Conservation (phyloP, 2,888 invertebrate genomes). For the Troilus luridus region DNA sequence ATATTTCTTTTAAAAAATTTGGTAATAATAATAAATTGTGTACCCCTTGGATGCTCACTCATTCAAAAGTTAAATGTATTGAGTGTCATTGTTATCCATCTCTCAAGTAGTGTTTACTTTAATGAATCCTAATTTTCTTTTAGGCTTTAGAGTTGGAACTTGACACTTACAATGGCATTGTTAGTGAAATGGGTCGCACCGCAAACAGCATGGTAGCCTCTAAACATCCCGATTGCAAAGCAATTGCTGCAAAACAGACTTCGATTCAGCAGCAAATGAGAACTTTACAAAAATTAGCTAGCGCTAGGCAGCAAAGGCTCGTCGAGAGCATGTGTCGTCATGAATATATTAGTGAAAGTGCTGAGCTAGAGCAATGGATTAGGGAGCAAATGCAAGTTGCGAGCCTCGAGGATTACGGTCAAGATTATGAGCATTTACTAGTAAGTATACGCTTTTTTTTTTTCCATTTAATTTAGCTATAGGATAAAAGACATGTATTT, state of each 20-base stretch:
- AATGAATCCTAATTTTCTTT: slow-evolving; percentile 62
- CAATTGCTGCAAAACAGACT: slow-evolving; percentile 83
- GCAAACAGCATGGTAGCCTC: slow-evolving; percentile 84
- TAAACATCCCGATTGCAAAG: slow-evolving; percentile 87
- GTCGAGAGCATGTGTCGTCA: slow-evolving; percentile 93
- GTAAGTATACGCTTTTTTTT: slow-evolving; percentile 69
- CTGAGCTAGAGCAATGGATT: slow-evolving; percentile 93
- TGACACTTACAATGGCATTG: slow-evolving; percentile 91
- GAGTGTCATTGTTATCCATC: neutral
- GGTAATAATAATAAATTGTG: no score
- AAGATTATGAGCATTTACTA: slow-evolving; percentile 91
- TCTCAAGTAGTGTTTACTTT: neutral
- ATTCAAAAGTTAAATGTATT: no score
- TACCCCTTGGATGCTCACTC: no score
- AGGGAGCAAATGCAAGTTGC: slow-evolving; percentile 91
- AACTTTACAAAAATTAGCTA: slow-evolving; percentile 84
- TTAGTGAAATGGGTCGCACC: slow-evolving; percentile 92
- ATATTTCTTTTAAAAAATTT: no score
- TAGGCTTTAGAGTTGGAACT: slow-evolving; percentile 90
- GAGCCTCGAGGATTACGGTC: slow-evolving; percentile 93
- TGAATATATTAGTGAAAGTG: slow-evolving; percentile 91
- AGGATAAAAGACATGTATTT: slow-evolving; percentile 39
- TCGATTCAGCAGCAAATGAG: slow-evolving; percentile 84
- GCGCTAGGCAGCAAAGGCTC: slow-evolving; percentile 84
- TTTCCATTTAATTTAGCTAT: slow-evolving; percentile 35